Base-by-base conservation (phyloP, 2,113 vertebrate species). In the Boleophthalmus pectinirostris region DNA sequence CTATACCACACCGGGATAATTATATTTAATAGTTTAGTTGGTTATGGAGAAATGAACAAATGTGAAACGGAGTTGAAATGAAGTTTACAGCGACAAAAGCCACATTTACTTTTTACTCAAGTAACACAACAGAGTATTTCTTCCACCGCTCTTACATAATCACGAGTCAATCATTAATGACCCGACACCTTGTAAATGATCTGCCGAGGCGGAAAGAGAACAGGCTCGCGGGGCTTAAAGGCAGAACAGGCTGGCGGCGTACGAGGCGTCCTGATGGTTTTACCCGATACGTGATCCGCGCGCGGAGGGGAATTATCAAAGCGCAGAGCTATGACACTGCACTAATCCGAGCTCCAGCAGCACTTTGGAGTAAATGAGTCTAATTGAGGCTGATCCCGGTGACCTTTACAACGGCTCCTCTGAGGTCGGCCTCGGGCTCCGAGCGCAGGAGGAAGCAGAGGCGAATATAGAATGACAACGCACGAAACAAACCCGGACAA, bases 101-200 rank as follows among this genome's bases (percentile, higher is more conserved):
- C n/a, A n/a, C n/a, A n/a, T n/a, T n/a, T n/a, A 29, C 29, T 29
- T 29, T 29, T 29, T 29, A 29, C 29, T 29, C 29, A 29, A 2
- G 4, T 29, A 29, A 29, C 29, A 4, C 29, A 29, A 4, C 4
- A 2, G 29, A 29, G 29, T 29, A 29, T 4, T 29, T 29, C 29
- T 29, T 29, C 29, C 29, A 4, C 4, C 29, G 29, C 29, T 29
- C 29, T 29, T 29, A 29, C 29, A 29, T 84, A 85, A 90, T 23
- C 33, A 6, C 11, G 14, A 86, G 90, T 90, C 70, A 90, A 90
- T 91, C 77, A 91, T 90, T 91, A 70, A 91, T 82, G 49, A 51
- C 61, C 51, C 47, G 58, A 73, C 76, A 78, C 73, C 74, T 82
- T 82, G 84, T 88, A 83, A 89, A 86, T 70, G 67, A 87, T 75